Evolutionary conservation across 2,797 vertebrate genomes (phyloP).

Genomic region (Sebastes iracundus): DNA sequence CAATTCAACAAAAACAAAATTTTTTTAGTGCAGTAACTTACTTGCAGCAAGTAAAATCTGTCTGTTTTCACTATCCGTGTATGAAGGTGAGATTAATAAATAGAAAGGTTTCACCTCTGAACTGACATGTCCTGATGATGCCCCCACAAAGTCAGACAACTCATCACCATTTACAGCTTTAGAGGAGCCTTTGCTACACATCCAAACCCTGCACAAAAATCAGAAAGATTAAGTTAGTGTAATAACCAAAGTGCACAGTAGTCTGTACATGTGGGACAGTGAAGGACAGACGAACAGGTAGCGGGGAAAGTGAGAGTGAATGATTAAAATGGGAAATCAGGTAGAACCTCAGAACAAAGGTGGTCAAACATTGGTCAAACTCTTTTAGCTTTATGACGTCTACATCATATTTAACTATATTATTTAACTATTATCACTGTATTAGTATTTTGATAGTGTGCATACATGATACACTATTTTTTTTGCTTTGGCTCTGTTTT

Average conservation of each 20-base stretch:
- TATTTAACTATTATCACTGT: too few relatives aligned
- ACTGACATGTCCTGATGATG: background rate
- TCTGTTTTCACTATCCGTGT: background rate
- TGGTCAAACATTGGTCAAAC: too few relatives aligned
- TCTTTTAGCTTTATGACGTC: too few relatives aligned
- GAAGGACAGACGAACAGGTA: background rate
- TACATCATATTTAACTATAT: too few relatives aligned
- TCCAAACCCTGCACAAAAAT: background rate
- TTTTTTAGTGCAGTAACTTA: background rate
- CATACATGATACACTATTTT: too few relatives aligned
- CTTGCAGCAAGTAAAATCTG: background rate
- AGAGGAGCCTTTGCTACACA: background rate
- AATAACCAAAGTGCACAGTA: background rate
- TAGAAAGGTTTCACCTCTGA: slow-evolving; percentile 12
- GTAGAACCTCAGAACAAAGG: too few relatives aligned
- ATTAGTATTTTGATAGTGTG: too few relatives aligned
- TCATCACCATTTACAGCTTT: slow-evolving; percentile 42
- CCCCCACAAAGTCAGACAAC: background rate
- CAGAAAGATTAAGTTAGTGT: background rate
- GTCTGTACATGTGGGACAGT: background rate
- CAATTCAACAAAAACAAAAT: background rate
- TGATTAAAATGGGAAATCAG: background rate
- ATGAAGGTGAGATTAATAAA: slow-evolving; percentile 26
- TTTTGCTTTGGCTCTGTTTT: too few relatives aligned
- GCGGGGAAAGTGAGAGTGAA: background rate